Evolutionary conservation across 1,140 invertebrate genomes (phyloP), one percentile per base, ranked within the genome.

Genomic region (Drosophila ogumai): DNA sequence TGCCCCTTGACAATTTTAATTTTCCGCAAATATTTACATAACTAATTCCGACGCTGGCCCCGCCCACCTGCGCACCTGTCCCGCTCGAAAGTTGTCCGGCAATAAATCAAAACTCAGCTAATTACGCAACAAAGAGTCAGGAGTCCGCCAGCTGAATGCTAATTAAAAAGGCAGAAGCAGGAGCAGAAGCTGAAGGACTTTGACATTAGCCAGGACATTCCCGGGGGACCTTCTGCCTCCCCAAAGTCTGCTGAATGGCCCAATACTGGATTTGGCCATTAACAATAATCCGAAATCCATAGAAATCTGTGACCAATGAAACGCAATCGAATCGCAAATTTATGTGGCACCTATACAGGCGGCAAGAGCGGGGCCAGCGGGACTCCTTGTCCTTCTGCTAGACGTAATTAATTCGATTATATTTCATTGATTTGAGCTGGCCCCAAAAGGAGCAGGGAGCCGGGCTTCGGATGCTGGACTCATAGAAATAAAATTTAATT

Each of bases 361-460:
- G 41, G 25, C 49, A 17, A 4, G 47, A 6, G 49, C n/a, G 28
- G 15, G 31, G 17, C 32, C 34, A 13, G 34, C 28, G 7, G 47
- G 25, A 49, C 31, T 31, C 22, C 49, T 32, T 60, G 46, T 75
- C 75, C 67, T 76, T 65, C 56, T 71, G 58, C 67, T 75, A 79
- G 81, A 90, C 80, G 87, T 91, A 91, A 91, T 91, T 91, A 91
- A 91, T 91, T 91, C 82, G 87, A 91, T 91, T 91, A 91, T 91
- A 87, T 91, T 91, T 91, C 87, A 91, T 91, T 91, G 87, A 91
- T 91, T 91, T 87, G 80, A 79, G 63, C 79, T 58, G 56, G 78
- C 41, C 47, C 72, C 50, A 36, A 38, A 54, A 22, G 46, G 22
- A 72, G 38, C 31, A 17, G 25, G 17, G n/a, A 12, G 6, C 10